Base-by-base conservation (phyloP, 2,113 vertebrate species). In the Tetrao urogallus region DNA sequence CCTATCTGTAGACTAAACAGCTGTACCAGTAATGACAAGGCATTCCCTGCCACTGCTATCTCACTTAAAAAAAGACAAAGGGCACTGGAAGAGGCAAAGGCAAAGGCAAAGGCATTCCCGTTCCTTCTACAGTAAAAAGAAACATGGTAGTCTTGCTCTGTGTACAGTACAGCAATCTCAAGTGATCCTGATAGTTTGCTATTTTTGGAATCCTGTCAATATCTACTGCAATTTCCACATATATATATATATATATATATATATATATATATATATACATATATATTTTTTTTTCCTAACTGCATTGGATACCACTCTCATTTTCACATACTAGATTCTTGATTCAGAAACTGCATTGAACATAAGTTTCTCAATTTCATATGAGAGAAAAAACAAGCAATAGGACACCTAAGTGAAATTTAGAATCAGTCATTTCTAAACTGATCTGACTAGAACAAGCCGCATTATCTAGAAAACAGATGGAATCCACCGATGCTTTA, bases 251-350 rank as follows among this genome's bases (percentile, higher is more conserved):
- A 11, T 40, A 40, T 14, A 36, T 36, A 36, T 36, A 36, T 24
- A 36, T 36, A 36, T 24, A 86, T 81, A 82, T 91, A 88, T 30
- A 16, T 42, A 42, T 42, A 40, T 40, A 11, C 10, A 40, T 14
- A 36, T 36, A 36, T 36, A 36, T 24, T 14, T 42, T 12, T 40
- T 87, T 77, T 93, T 95, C 67, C 60, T 74, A 27, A 83, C 50
- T 90, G 48, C 56, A 13, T 4, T 88, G 82, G 50, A 77, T 94
- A 86, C 45, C 76, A 86, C 28, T 50, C 52, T 95, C 82, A 88
- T 92, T 81, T 88, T 90, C 45, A 17, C 80, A 82, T 56, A 79
- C 72, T 89, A 86, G 64, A 83, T 90, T 94, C 69, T 71, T n/a
- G 30, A 77, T 56, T 66, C 82, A 67, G 85, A 93, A 66, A 70